Evolutionary conservation across 2,113 vertebrate species (phyloP).

Genomic region (Albula glossodonta): DNA sequence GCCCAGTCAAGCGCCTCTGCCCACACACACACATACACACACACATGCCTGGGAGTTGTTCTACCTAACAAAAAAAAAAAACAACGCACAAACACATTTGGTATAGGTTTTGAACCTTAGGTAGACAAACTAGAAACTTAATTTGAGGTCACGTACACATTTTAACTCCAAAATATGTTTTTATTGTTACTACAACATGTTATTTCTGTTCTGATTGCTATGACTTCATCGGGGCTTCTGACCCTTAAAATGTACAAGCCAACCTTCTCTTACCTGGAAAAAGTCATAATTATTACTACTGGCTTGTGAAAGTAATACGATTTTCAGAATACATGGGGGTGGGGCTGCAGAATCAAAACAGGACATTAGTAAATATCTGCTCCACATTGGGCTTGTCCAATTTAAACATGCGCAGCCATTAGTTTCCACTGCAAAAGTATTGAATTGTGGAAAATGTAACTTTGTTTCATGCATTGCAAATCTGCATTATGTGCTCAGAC

Average conservation of each 20-base stretch:
- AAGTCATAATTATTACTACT: not conserved
- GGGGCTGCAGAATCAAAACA: not conserved
- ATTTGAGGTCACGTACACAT: too few relatives aligned
- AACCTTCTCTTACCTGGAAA: not conserved
- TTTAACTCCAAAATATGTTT: too few relatives aligned
- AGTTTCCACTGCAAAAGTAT: not conserved
- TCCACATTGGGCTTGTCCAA: not conserved
- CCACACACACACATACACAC: too few relatives aligned
- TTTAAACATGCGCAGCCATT: not conserved
- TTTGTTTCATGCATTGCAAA: not conserved
- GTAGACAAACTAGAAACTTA: too few relatives aligned
- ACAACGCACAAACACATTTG: too few relatives aligned
- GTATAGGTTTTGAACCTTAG: too few relatives aligned
- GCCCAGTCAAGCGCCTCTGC: not conserved
- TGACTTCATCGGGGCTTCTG: not conserved
- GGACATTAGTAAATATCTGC: not conserved
- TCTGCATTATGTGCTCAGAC: constrained; percentile 3
- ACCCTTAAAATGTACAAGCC: not conserved
- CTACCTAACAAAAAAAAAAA: not conserved
- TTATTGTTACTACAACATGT: too few relatives aligned
- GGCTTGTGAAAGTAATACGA: not conserved
- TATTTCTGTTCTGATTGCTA: not conserved
- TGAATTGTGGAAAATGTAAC: constrained; percentile 14
- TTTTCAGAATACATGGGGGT: not conserved
- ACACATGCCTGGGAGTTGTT: not conserved